Percentiles rank a stretch among this genome's conserved stretches.
These are phyloP conservation scores for Hystrix brachyura DNA, from an alignment of 2,113 vertebrate genomes.

Conservation along the genomic window DNA sequence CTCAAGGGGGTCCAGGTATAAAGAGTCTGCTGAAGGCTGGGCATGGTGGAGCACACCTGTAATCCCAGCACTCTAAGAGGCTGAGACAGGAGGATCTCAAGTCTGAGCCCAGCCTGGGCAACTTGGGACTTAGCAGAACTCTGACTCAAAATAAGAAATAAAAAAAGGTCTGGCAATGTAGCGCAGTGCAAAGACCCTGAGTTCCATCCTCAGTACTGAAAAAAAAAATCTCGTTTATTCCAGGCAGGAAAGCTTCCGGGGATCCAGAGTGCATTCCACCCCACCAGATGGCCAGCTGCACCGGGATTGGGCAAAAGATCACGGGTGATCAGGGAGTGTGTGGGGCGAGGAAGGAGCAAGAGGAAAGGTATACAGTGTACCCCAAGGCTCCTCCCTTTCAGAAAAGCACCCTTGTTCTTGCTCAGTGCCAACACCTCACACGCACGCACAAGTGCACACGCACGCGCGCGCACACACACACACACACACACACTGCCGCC, in stretches of 20 bases:
- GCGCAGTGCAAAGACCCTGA: not conserved
- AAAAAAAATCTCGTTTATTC: not conserved
- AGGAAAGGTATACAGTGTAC: not conserved
- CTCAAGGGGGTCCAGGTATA: fast-evolving
- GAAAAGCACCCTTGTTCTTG: not conserved
- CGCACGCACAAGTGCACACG: fast-evolving
- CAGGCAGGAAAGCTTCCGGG: not conserved
- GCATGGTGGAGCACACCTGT: not conserved
- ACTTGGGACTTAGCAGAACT: not conserved
- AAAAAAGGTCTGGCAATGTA: not conserved
- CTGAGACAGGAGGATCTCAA: not conserved
- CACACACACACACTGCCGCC: fast-evolving
- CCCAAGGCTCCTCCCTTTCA: not conserved
- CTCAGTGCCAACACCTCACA: fast-evolving
- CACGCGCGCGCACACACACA: not conserved
- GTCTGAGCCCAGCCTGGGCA: not conserved
- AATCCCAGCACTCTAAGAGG: not conserved
- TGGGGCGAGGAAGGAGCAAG: not conserved
- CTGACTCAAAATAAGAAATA: not conserved
- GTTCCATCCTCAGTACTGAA: not conserved
- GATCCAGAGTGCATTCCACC: not conserved
- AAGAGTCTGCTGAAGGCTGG: not conserved
- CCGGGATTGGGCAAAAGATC: not conserved
- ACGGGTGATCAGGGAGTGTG: fast-evolving
- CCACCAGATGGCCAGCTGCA: not conserved